phyloP scores from a whole-genome alignment of 1,140 invertebrate genomes.

The Pemphigus obesinymphae region DNA sequence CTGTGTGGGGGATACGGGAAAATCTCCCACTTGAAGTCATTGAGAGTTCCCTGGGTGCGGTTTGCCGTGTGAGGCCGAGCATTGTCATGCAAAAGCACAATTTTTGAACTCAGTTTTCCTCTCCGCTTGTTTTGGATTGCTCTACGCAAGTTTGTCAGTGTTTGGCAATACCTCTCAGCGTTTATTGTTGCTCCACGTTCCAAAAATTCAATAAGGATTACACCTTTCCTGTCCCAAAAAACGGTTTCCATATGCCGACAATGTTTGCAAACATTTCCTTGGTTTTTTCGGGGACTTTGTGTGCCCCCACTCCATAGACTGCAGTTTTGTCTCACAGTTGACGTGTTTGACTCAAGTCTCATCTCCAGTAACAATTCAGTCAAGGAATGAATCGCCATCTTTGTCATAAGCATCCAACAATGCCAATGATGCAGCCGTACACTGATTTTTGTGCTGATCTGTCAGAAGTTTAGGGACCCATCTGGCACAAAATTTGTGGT shows the following conservation, averaged over 20 bases:
- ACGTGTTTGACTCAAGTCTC: conserved; percentile 45
- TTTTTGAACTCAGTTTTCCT: neutral
- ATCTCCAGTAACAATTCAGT: conserved; percentile 44
- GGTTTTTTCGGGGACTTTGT: neutral
- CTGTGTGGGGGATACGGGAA: conserved; percentile 49
- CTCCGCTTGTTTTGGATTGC: neutral
- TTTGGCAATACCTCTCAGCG: conserved; percentile 38
- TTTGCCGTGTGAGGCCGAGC: conserved; percentile 46
- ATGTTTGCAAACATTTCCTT: neutral
- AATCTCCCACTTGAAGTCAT: conserved; percentile 47
- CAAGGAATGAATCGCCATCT: neutral
- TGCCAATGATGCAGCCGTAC: neutral
- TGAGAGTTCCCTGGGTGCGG: conserved; percentile 27
- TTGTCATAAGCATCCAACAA: neutral
- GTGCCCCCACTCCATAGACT: conserved; percentile 5
- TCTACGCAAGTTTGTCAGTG: neutral
- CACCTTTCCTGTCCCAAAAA: conserved; percentile 47
- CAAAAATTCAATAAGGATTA: conserved; percentile 46
- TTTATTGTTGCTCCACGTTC: conserved; percentile 32
- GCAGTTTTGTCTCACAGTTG: conserved; percentile 44
- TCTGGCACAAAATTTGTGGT: neutral
- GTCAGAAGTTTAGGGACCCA: neutral
- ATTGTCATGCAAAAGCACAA: conserved; percentile 45
- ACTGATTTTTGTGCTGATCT: neutral
- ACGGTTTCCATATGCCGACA: conserved; percentile 37